phyloP scores from a whole-genome alignment of 2,888 invertebrate species.

The Eristalis pertinax region DNA sequence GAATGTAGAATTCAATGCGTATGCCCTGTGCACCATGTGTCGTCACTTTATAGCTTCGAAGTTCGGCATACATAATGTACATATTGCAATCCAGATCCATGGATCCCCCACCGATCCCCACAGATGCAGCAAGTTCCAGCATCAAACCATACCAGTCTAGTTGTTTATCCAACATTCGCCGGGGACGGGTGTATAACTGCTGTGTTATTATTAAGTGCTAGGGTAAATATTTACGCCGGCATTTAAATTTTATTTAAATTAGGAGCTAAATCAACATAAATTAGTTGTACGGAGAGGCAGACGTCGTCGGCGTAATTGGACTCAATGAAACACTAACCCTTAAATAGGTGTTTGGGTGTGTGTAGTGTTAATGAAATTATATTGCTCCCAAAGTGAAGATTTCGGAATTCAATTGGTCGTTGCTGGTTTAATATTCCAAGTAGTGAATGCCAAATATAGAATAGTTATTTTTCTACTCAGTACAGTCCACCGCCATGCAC shows the following conservation, averaged over 20 bases:
- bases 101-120: background rate
- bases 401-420: constrained; percentile 8
- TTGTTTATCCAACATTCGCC: constrained; percentile 31
- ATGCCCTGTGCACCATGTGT: constrained; percentile 51
- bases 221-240: constrained; percentile 37
- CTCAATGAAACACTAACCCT: constrained; percentile 53
- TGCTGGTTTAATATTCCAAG: constrained; percentile 45
- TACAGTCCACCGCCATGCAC: background rate
- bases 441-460: constrained; percentile 49
- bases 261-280: constrained; percentile 47
- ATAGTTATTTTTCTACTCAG: constrained; percentile 5
- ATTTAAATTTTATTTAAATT: constrained; percentile 66
- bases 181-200: constrained; percentile 29
- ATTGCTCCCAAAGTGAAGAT: background rate
- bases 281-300: constrained; percentile 3
- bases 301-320: constrained; percentile 24
- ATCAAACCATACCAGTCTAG: constrained; percentile 16
- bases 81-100: constrained; percentile 15
- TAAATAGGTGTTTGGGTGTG: constrained; percentile 42
- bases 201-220: constrained; percentile 41
- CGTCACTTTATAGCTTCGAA: constrained; percentile 35
- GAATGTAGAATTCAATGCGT: constrained; percentile 44
- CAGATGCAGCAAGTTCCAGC: background rate
- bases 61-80: background rate
- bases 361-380: constrained; percentile 52